These are phyloP conservation scores for Delia radicum DNA, from an alignment of 1,140 invertebrate genomes.

Conservation along the genomic window DNA sequence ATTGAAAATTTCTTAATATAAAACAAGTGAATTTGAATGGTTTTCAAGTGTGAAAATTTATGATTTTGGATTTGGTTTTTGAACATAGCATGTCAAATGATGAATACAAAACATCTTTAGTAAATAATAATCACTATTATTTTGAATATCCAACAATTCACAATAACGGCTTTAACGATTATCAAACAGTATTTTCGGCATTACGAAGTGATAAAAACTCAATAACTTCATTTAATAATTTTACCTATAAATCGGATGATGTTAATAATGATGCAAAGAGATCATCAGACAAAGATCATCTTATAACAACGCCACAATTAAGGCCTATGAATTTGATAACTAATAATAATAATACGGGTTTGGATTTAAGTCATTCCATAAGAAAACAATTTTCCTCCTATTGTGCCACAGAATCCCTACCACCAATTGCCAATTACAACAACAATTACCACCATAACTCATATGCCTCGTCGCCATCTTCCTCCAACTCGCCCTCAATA, in stretches of 20 bases:
- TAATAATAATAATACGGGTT: neutral
- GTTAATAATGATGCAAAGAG: no score
- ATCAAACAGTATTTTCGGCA: neutral
- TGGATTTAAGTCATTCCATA: constrained; percentile 4
- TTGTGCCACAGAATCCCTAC: no score
- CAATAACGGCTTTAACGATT: constrained; percentile 14
- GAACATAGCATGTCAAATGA: constrained; percentile 8
- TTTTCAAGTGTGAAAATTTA: neutral
- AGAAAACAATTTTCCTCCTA: neutral
- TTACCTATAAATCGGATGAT: neutral
- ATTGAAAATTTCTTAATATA: neutral
- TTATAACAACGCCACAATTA: neutral
- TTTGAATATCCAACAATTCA: constrained; percentile 6
- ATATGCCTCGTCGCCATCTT: neutral
- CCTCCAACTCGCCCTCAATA: neutral
- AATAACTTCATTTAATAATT: no score
- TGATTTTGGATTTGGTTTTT: neutral
- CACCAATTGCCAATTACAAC: neutral
- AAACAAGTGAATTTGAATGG: neutral
- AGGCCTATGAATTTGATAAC: neutral
- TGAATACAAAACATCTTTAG: neutral
- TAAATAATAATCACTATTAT: neutral
- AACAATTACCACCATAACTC: neutral
- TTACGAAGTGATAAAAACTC: neutral
- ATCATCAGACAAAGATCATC: neutral